These are phyloP conservation scores for Sminthurides aquaticus DNA, from an alignment of 2,888 invertebrate genomes.

Conservation along the genomic window DNA sequence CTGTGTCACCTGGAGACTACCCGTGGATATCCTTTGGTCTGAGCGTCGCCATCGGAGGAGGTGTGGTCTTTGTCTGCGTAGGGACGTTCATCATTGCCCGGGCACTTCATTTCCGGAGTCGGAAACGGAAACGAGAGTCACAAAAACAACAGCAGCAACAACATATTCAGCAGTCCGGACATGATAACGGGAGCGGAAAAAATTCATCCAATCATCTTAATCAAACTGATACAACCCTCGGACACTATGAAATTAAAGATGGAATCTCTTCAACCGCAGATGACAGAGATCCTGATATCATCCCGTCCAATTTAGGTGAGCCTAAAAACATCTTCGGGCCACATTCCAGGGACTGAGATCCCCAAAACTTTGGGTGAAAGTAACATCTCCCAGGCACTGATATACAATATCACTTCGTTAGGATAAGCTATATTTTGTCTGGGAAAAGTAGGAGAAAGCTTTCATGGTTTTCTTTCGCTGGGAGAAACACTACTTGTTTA, in stretches of 20 bases:
- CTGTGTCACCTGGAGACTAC: constrained; percentile 40
- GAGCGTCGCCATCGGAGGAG: constrained; percentile 41
- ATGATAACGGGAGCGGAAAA: constrained; percentile 28
- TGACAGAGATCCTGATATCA: constrained; percentile 65
- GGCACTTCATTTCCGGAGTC: constrained; percentile 37
- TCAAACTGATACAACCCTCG: neutral
- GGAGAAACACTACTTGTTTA: too few species aligned
- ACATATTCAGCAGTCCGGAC: constrained; percentile 18
- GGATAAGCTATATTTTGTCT: too few species aligned
- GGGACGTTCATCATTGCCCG: constrained; percentile 39
- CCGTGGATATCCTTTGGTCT: constrained; percentile 42
- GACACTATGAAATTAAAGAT: constrained; percentile 39
- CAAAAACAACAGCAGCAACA: constrained; percentile 34
- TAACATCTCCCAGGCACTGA: too few species aligned
- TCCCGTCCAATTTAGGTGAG: constrained; percentile 66
- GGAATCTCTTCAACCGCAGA: constrained; percentile 46
- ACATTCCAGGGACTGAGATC: too few species aligned
- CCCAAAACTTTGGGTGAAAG: too few species aligned
- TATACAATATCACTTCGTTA: too few species aligned
- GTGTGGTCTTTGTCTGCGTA: constrained; percentile 41
- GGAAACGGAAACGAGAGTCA: constrained; percentile 34
- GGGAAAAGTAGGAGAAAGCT: too few species aligned
- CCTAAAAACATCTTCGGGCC: too few species aligned
- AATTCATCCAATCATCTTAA: constrained; percentile 23
- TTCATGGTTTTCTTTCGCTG: too few species aligned